A percentile compares a stretch with the other conserved stretches of the same genome.
phyloP scores from a whole-genome alignment of 1,140 invertebrate species.

The Macrobrachium nipponense region DNA sequence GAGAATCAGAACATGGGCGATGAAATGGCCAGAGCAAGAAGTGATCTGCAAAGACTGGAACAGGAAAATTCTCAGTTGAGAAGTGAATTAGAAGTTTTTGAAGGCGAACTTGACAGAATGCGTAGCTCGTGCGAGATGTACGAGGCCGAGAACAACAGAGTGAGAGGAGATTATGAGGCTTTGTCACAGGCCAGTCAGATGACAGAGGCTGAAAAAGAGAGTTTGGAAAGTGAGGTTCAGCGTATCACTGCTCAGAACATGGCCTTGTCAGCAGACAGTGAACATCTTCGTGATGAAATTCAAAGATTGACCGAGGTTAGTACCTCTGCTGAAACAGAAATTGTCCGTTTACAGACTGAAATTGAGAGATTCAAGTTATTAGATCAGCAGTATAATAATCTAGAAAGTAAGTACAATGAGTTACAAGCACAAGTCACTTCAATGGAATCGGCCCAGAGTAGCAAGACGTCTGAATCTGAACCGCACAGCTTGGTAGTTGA shows the following conservation, averaged over 20 bases:
- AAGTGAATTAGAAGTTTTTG: conserved; percentile 62
- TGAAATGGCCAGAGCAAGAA: conserved; percentile 28
- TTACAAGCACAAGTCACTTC: conserved; percentile 42
- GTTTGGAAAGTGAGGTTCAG: conserved; percentile 59
- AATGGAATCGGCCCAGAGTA: conserved; percentile 18
- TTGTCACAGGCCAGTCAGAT: conserved; percentile 59
- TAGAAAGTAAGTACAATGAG: conserved; percentile 51
- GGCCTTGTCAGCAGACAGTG: conserved; percentile 48
- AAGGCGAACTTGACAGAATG: conserved; percentile 56
- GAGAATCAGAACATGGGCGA: conserved; percentile 27
- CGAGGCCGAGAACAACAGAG: conserved; percentile 55
- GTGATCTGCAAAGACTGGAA: conserved; percentile 31
- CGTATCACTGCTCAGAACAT: conserved; percentile 50
- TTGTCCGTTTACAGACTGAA: conserved; percentile 45
- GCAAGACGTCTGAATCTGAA: conserved; percentile 33
- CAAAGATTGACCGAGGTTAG: conserved; percentile 59
- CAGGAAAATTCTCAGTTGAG: conserved; percentile 56
- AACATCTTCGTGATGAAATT: conserved; percentile 54
- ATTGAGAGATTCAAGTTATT: conserved; percentile 43
- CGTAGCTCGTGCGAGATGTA: conserved; percentile 48
- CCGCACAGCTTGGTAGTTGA: conserved; percentile 39
- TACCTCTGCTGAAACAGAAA: conserved; percentile 59
- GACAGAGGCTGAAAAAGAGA: conserved; percentile 62
- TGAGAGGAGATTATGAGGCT: conserved; percentile 53
- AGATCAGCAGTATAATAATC: conserved; percentile 45